Percentiles rank a stretch among this genome's conserved stretches.
phyloP scores from a whole-genome alignment of 2,113 vertebrate genomes.

The Phocoena sinus region DNA sequence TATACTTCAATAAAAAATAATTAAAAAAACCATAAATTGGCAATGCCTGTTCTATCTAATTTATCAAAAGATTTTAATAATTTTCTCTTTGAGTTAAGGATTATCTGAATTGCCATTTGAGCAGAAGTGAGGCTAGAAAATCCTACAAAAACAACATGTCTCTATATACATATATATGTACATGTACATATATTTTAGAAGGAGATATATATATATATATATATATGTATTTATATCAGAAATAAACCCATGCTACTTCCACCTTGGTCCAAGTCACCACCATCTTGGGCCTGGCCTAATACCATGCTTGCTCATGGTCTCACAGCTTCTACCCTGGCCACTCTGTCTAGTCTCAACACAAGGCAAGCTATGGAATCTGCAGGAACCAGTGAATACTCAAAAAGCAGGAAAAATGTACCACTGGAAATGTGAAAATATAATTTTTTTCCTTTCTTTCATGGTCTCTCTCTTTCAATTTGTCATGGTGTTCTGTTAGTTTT shows the following conservation, averaged over 20 bases:
- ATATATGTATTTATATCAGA: background rate
- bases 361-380: background rate
- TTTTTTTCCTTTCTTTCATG: background rate
- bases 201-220: too few relatives aligned
- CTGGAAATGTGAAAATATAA: background rate
- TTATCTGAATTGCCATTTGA: background rate
- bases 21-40: background rate
- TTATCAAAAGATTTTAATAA: background rate
- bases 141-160: background rate
- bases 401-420: background rate
- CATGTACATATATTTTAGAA: background rate
- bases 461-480: background rate
- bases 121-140: background rate
- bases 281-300: background rate
- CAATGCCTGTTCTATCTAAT: background rate
- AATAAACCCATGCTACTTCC: background rate
- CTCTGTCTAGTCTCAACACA: background rate
- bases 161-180: background rate
- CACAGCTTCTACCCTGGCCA: background rate
- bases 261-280: background rate
- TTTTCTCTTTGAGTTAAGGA: background rate
- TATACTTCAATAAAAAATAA: accelerated
- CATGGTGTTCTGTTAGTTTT: background rate
- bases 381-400: background rate
- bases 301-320: background rate